Conservation (phyloP, 2,113 vertebrate species). For the Hyaena hyaena region DNA sequence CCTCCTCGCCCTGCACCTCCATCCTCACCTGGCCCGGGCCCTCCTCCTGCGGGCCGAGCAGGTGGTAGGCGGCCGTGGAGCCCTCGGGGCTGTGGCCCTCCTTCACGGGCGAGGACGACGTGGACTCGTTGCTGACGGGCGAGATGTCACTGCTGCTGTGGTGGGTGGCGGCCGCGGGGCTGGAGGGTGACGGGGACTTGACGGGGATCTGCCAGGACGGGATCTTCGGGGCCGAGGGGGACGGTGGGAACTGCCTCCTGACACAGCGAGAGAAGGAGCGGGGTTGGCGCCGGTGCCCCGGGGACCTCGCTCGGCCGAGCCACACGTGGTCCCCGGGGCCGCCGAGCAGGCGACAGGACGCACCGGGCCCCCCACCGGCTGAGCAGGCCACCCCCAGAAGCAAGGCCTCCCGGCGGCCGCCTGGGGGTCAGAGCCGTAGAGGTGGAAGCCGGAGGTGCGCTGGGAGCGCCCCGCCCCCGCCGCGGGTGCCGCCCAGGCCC, state of each 20-base stretch:
- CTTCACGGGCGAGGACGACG: conserved; percentile 92
- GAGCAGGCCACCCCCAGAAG: not conserved
- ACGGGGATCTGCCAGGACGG: conserved; percentile 97
- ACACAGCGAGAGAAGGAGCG: not conserved
- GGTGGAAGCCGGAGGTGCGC: not conserved
- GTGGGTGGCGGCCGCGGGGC: conserved; percentile 88
- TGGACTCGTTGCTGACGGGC: conserved; percentile 95
- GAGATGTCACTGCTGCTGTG: conserved; percentile 99
- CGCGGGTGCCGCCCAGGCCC: accelerated
- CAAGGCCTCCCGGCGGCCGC: not conserved
- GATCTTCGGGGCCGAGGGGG: conserved; percentile 95
- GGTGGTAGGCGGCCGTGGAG: conserved; percentile 83
- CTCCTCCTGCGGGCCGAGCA: conserved; percentile 84
- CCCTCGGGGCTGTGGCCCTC: conserved; percentile 92
- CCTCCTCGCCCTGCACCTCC: conserved; percentile 97
- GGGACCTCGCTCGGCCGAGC: no score
- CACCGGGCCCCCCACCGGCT: not conserved
- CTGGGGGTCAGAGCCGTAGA: not conserved
- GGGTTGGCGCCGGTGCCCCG: not conserved
- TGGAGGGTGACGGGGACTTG: conserved; percentile 89
- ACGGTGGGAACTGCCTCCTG: conserved; percentile 97
- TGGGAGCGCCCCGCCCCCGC: accelerated
- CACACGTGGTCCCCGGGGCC: not conserved
- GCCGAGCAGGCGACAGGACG: not conserved
- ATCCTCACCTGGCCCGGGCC: conserved; percentile 92